Evolutionary conservation across 1,140 invertebrate species (phyloP), one percentile per base, ranked within the genome.

Genomic region (Sitodiplosis mosellana): DNA sequence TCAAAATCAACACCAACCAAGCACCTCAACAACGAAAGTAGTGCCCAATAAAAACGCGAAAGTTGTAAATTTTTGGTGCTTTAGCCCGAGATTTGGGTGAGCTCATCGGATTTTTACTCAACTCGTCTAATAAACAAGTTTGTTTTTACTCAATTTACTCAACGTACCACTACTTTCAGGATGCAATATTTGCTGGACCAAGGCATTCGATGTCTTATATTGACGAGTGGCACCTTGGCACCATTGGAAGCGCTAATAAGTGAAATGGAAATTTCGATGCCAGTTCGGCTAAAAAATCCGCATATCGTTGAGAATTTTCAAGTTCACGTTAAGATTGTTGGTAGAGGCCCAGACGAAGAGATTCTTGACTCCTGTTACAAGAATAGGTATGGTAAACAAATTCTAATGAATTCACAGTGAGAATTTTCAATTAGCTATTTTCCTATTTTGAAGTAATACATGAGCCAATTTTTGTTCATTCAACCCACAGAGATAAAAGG

Each of bases 41-140:
- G 47, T 20, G 5, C 52, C 51, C 5, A 75, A 67, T 59, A 65
- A 59, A 38, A 64, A 66, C 36, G 77, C 79, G 47, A 80, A 82
- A 67, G 61, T 87, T 14, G 69, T 96, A 2, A 87, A 81, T 65
- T 95, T 88, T 63, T 97, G 93, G 92, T 98, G 94, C 69, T 95
- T 98, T 52, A 92, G 86, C 72, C 87, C 94, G 10, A 87, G 87
- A 18, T 87, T 89, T 71, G 83, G 77, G 76, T 80, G 66, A 67
- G 50, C 14, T n/a, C n/a, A n/a, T n/a, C n/a, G n/a, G n/a, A n/a
- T n/a, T n/a, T n/a, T n/a, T n/a, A n/a, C n/a, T n/a, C n/a, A n/a
- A n/a, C n/a, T n/a, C n/a, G n/a, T n/a, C n/a, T n/a, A n/a, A n/a
- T n/a, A n/a, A n/a, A n/a, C n/a, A n/a, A n/a, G n/a, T n/a, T n/a